Base-by-base conservation (phyloP, 2,888 invertebrate species). In the Dicycla oo region DNA sequence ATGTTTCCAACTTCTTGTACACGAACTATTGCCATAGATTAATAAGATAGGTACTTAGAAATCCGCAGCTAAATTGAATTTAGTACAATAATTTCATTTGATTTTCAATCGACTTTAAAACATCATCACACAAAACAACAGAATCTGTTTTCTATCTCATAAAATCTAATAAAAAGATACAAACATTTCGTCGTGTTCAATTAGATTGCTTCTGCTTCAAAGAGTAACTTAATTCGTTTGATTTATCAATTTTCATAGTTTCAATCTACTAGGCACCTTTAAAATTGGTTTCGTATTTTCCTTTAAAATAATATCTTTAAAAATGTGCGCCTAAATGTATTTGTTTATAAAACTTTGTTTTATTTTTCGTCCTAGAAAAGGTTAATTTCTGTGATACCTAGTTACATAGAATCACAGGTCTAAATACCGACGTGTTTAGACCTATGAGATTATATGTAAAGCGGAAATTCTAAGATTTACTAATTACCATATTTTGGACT, bases 151-250 rank as follows among this genome's bases (percentile, higher is more conserved):
- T 67, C 26, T 43, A 51, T 66, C 3, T 54, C 60, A 75, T 61
- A 47, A 45, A 75, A 61, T 60, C 34, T 23, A 51, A 63, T 67
- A 63, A 57, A 65, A 66, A 45, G 34, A 23, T 8, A 53, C 54
- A 65, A 64, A 54, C 38, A 62, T 72, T 34, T 63, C 58, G 43
- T 26, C 20, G 61, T 53, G 69, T 51, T 53, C 58, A 66, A 73
- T 69, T 40, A 65, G 58, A 74, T 77, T 78, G 64, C 65, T 72
- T 78, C 58, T 67, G 69, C 72, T 57, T 78, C 61, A 82, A 69
- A 70, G 68, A 61, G 8, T 58, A 66, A 66, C 47, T 49, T 58
- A 69, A 65, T 78, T 72, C 10, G 56, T 77, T 73, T 51, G 20
- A 78, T 78, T 69, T 49, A 66, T 76, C 53, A 62, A 73, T 62